Evolutionary conservation across 1,140 invertebrate genomes (phyloP).

Genomic region (Planococcus citri): DNA sequence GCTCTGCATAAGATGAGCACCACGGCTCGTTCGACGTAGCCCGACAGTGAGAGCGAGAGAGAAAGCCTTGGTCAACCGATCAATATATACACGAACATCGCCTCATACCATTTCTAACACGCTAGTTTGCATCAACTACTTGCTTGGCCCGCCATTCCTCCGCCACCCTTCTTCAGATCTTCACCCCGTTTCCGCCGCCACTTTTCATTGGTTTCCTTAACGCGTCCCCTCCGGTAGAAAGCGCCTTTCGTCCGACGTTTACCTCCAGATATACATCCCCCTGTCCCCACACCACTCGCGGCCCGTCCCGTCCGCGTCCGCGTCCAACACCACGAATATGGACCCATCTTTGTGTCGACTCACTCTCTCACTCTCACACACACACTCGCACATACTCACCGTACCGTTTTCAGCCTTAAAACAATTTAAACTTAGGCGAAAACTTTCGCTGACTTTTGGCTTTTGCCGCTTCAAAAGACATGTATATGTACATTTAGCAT

Average conservation of each 20-base stretch:
- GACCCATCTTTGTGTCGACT: background rate
- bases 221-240: slow-evolving; percentile 2
- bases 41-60: background rate
- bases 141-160: background rate
- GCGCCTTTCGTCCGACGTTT: background rate
- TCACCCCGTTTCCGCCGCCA: background rate
- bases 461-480: slow-evolving; percentile 10
- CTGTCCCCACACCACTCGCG: background rate
- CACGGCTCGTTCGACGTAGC: background rate
- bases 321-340: background rate
- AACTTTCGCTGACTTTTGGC: slow-evolving; percentile 15
- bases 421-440: slow-evolving; percentile 15
- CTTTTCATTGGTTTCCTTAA: slow-evolving; percentile 8
- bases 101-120: slow-evolving; percentile 16
- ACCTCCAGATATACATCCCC: background rate
- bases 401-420: slow-evolving; percentile 1
- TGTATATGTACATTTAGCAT: too few relatives aligned
- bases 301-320: background rate
- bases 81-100: slow-evolving; percentile 20
- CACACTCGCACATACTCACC: background rate
- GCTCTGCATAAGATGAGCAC: background rate
- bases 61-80: slow-evolving; percentile 16
- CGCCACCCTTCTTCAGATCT: too few relatives aligned
- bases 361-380: background rate
- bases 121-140: slow-evolving; percentile 19